Percentiles rank a stretch among this genome's conserved stretches.
Conservation (phyloP, 2,113 vertebrate genomes). For the Gobius niger region DNA sequence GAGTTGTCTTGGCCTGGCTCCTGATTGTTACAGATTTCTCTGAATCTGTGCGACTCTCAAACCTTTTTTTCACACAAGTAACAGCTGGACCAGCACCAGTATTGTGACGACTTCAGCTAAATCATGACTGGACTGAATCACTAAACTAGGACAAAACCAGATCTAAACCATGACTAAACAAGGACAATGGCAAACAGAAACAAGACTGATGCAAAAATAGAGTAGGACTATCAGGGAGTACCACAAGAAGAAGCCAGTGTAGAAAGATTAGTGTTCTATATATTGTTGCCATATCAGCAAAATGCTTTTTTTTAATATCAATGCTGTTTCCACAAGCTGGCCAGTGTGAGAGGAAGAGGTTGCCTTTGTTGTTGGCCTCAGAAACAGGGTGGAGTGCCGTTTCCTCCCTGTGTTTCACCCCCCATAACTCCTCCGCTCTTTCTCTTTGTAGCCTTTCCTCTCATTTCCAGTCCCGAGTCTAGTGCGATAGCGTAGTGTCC, state of each 20-base stretch:
- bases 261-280: no score
- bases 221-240: no score
- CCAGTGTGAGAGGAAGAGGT: constrained; percentile 62
- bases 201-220: no score
- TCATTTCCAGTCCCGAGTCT: constrained; percentile 34
- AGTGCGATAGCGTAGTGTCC: constrained; percentile 36
- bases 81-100: neutral
- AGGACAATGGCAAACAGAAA: neutral
- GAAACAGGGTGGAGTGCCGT: constrained; percentile 76
- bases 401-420: constrained; percentile 73
- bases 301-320: neutral
- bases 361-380: constrained; percentile 68
- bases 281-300: no score
- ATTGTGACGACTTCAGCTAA: no score
- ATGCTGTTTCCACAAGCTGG: constrained; percentile 19
- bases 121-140: no score
- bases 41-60: constrained; percentile 11
- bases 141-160: neutral
- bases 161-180: neutral
- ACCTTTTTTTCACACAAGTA: neutral
- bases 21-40: constrained; percentile 32
- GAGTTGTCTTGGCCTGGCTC: constrained; percentile 51
- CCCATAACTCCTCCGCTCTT: constrained; percentile 44
- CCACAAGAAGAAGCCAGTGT: no score
- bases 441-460: constrained; percentile 49